Percentiles rank a stretch among this genome's conserved stretches.
Evolutionary conservation across 2,888 invertebrate species (phyloP).

Genomic region (Brachypalpus laphriformis): DNA sequence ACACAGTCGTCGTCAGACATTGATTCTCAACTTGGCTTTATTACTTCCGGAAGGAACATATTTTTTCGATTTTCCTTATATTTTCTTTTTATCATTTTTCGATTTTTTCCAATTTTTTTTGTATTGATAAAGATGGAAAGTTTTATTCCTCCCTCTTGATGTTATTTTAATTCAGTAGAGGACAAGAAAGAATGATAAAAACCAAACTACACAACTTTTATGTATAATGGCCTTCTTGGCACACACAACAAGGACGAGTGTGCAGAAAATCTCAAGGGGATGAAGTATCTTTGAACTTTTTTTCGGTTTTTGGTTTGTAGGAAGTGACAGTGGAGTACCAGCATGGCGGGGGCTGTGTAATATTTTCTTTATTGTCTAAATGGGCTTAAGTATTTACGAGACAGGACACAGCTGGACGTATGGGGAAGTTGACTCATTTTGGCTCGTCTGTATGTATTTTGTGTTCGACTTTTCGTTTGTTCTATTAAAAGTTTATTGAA

Average conservation of each 20-base stretch:
- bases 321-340: not conserved
- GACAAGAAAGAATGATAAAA: slow-evolving; percentile 35
- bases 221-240: slow-evolving; percentile 16
- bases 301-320: not conserved
- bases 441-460: not conserved
- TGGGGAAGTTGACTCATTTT: slow-evolving; percentile 15
- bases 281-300: slow-evolving; percentile 39
- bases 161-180: slow-evolving; percentile 68
- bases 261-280: slow-evolving; percentile 13
- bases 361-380: slow-evolving; percentile 66
- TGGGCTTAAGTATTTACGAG: slow-evolving; percentile 58
- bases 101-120: not conserved
- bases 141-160: slow-evolving; percentile 64
- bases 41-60: slow-evolving; percentile 62
- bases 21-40: slow-evolving; percentile 48
- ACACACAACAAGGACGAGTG: not conserved
- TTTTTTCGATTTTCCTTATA: slow-evolving; percentile 44
- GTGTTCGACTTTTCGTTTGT: not conserved
- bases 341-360: not conserved
- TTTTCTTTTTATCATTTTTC: slow-evolving; percentile 17
- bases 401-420: slow-evolving; percentile 14
- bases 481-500: slow-evolving; percentile 21
- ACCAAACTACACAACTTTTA: slow-evolving; percentile 35
- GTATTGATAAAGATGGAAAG: slow-evolving; percentile 63
- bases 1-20: slow-evolving; percentile 9